Evolutionary conservation across 1,140 invertebrate genomes (phyloP).

Genomic region (Aphis gossypii): DNA sequence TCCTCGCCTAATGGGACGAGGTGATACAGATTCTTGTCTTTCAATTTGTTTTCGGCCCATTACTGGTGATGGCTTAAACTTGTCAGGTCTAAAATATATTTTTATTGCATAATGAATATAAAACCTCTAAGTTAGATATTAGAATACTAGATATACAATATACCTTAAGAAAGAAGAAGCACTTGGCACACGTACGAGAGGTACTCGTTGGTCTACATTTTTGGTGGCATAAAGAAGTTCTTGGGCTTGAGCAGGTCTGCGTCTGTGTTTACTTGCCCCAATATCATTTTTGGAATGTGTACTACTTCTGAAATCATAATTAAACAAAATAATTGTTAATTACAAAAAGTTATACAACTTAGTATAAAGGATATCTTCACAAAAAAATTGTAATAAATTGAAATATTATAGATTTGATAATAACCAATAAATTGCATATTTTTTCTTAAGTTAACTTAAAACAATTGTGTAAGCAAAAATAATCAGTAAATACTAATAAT

Average conservation of each 20-base stretch:
- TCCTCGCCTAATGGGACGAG: conserved; percentile 59
- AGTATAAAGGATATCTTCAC: background rate
- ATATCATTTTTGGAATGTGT: conserved; percentile 34
- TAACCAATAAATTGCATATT: background rate
- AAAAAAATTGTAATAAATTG: background rate
- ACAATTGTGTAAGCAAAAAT: background rate
- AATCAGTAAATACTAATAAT: background rate
- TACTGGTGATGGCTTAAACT: conserved; percentile 57
- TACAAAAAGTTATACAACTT: background rate
- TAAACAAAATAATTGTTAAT: background rate
- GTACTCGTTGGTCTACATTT: conserved; percentile 60
- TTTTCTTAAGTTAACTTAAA: background rate
- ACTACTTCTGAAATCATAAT: conserved; percentile 43
- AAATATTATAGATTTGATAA: background rate
- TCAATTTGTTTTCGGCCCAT: conserved; percentile 61
- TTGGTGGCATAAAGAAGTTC: conserved; percentile 69
- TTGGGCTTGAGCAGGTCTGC: conserved; percentile 72
- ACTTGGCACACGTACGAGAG: conserved; percentile 74
- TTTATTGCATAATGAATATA: background rate
- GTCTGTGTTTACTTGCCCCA: conserved; percentile 68
- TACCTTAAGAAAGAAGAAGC: conserved; percentile 73
- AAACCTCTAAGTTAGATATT: background rate
- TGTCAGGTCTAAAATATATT: conserved; percentile 58
- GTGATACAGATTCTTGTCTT: conserved; percentile 63
- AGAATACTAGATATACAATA: conserved; percentile 60